phyloP scores from a whole-genome alignment of 37 sponge, comb jelly and placozoan genomes.

The Theonella swinhoei region DNA sequence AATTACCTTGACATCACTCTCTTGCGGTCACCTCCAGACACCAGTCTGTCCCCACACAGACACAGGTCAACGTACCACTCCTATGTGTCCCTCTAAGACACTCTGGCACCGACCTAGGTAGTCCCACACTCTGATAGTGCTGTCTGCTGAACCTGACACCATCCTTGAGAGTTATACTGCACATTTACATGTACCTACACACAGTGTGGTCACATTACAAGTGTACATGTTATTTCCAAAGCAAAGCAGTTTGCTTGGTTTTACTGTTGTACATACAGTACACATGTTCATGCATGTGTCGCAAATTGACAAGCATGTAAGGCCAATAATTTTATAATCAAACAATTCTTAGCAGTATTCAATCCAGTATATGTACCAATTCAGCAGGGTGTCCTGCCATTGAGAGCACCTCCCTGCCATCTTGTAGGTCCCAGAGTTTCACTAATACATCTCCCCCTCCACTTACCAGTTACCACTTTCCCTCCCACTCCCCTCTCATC shows the following conservation, averaged over 20 bases:
- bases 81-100: slow-evolving; percentile 69
- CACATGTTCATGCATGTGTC: too few relatives aligned
- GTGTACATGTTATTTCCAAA: too few relatives aligned
- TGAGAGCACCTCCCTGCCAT: slow-evolving; percentile 33
- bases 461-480: too few relatives aligned
- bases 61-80: slow-evolving; percentile 70
- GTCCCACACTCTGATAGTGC: slow-evolving; percentile 77
- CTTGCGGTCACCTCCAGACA: slow-evolving; percentile 81
- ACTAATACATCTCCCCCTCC: slow-evolving; percentile 82
- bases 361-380: slow-evolving; percentile 75
- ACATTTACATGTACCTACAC: too few relatives aligned
- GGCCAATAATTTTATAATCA: too few relatives aligned
- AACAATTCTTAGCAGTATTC: too few relatives aligned
- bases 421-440: slow-evolving; percentile 68
- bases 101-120: slow-evolving; percentile 23
- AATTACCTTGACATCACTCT: slow-evolving; percentile 56
- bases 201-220: too few relatives aligned
- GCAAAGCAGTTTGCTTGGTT: too few relatives aligned
- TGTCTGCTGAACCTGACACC: slow-evolving; percentile 75
- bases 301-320: too few relatives aligned
- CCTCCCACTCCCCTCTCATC: background rate
- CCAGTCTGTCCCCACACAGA: slow-evolving; percentile 39
- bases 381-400: slow-evolving; percentile 81
- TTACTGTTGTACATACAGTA: too few relatives aligned
- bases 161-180: slow-evolving; percentile 45